These are phyloP conservation scores for Eurystomus glaucurus DNA, from an alignment of 2,797 vertebrate species.

Conservation along the genomic window DNA sequence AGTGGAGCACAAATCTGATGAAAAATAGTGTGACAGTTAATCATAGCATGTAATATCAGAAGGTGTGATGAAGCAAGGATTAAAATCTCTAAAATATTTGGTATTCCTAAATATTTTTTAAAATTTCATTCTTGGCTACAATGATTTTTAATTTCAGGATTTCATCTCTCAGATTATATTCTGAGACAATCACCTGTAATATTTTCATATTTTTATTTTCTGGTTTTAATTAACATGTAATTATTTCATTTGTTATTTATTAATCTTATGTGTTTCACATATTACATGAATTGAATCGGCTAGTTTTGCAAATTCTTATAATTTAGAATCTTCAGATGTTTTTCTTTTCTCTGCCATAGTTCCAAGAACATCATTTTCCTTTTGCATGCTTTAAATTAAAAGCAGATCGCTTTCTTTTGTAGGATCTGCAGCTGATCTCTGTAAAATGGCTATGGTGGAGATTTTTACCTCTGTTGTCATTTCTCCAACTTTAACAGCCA, in stretches of 20 bases:
- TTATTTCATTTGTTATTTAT: conserved; percentile 1
- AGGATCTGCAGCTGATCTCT: conserved; percentile 96
- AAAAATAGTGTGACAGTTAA: neutral
- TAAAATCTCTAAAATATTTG: neutral
- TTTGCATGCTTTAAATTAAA: conserved; percentile 1
- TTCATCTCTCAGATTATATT: neutral
- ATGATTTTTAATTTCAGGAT: neutral
- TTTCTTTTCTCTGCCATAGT: neutral
- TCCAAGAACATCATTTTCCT: neutral
- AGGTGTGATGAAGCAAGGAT: neutral
- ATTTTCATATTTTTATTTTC: neutral
- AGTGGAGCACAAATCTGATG: neutral
- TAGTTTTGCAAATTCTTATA: neutral
- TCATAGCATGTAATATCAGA: neutral
- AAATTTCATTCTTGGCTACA: neutral
- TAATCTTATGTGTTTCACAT: neutral
- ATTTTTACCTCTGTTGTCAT: conserved; percentile 87
- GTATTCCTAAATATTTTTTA: neutral
- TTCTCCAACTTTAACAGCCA: conserved; percentile 87
- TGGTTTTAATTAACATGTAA: neutral
- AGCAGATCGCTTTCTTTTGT: neutral
- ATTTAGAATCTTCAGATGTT: neutral
- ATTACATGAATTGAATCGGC: neutral
- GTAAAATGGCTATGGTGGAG: conserved; percentile 94
- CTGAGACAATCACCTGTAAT: neutral